Conservation (phyloP, 2,888 invertebrate genomes). For the Drosophila phalerata region DNA sequence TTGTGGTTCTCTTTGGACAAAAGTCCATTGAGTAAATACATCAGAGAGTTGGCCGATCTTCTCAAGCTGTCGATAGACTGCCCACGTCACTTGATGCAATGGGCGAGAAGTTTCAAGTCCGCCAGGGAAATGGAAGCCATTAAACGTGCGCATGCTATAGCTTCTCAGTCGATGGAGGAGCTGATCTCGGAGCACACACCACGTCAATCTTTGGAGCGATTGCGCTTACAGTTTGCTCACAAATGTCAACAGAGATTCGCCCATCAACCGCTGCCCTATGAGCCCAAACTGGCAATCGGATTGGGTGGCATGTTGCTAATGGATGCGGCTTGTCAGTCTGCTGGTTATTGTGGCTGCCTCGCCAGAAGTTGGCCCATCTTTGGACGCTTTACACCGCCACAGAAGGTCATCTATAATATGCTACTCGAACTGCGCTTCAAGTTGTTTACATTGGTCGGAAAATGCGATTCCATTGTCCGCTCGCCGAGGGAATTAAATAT, state of each 20-base stretch:
- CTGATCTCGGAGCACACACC: constrained; percentile 34
- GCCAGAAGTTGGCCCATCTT: constrained; percentile 55
- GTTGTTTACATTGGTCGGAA: constrained; percentile 29
- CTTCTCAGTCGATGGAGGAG: constrained; percentile 47
- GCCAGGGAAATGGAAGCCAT: constrained; percentile 32
- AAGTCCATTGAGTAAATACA: constrained; percentile 20
- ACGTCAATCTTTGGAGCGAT: constrained; percentile 4
- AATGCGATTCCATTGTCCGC: neutral
- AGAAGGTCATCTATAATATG: constrained; percentile 53
- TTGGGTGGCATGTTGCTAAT: constrained; percentile 43
- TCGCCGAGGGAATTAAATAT: constrained; percentile 41
- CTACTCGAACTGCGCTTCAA: constrained; percentile 46
- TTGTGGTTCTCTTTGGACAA: constrained; percentile 42
- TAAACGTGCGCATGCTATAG: constrained; percentile 40
- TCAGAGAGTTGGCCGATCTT: constrained; percentile 36
- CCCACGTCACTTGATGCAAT: constrained; percentile 35
- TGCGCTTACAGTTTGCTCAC: constrained; percentile 31
- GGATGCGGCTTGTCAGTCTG: constrained; percentile 54
- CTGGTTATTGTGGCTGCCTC: constrained; percentile 55
- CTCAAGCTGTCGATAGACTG: constrained; percentile 26
- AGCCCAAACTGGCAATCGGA: constrained; percentile 11
- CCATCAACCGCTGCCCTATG: constrained; percentile 29
- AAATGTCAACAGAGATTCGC: constrained; percentile 38
- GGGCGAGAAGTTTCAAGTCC: constrained; percentile 45
- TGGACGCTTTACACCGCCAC: constrained; percentile 53